Conservation (phyloP, 2,113 vertebrate genomes). For the Nymphicus hollandicus region DNA sequence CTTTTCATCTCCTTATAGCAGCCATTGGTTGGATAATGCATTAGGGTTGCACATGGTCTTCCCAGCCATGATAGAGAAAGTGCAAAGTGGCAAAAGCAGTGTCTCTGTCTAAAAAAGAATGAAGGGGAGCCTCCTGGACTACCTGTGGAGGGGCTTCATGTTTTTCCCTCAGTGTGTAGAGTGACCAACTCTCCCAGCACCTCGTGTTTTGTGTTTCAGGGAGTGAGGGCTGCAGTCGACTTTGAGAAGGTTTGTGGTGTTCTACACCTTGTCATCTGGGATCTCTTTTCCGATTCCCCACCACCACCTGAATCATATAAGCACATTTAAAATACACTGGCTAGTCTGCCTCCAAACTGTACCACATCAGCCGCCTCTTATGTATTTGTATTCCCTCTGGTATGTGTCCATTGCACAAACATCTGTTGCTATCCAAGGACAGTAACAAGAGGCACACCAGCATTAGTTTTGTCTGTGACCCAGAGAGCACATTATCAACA, state of each 20-base stretch:
- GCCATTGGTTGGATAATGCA: neutral
- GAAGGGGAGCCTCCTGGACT: neutral
- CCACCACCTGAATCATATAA: neutral
- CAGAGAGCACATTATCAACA: neutral
- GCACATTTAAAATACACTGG: neutral
- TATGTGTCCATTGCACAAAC: neutral
- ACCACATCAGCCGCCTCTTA: neutral
- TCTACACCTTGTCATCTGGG: neutral
- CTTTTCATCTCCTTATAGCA: neutral
- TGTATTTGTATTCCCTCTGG: neutral
- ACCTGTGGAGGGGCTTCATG: neutral
- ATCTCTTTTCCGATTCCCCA: neutral
- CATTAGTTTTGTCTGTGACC: neutral
- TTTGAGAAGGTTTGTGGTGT: neutral
- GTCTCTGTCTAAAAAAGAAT: neutral
- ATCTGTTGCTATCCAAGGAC: neutral
- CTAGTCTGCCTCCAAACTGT: neutral
- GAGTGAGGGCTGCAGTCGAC: neutral
- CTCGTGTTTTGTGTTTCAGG: neutral
- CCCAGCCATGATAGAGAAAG: neutral
- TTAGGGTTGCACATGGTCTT: neutral
- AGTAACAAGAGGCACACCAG: neutral
- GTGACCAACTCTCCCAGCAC: neutral
- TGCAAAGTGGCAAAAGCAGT: neutral
- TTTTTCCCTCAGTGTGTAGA: neutral